Percentiles rank a stretch among this genome's conserved stretches.
phyloP scores from a whole-genome alignment of 2,797 vertebrate species.

The Clarias laeviceps region DNA sequence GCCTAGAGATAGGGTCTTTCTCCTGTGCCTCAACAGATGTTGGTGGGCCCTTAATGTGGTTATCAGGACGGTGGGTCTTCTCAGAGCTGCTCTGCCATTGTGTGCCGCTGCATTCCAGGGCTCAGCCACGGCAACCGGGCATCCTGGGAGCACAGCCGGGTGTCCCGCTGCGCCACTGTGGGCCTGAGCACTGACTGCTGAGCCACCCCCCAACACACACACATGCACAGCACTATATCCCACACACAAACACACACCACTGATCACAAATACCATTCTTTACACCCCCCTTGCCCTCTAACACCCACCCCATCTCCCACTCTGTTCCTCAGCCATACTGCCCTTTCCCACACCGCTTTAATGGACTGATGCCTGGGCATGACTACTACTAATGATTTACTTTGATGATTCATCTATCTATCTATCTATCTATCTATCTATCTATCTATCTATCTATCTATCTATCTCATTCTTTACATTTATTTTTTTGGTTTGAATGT shows the following conservation, averaged over 20 bases:
- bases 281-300: slow-evolving; percentile 60
- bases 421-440: slow-evolving; percentile 9
- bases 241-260: slow-evolving; percentile 56
- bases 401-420: not conserved
- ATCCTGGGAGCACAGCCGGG: slow-evolving; percentile 75
- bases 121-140: slow-evolving; percentile 88
- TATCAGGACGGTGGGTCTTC: slow-evolving; percentile 94
- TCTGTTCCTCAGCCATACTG: slow-evolving; percentile 60
- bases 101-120: slow-evolving; percentile 84
- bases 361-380: slow-evolving; percentile 45
- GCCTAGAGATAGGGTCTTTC: slow-evolving; percentile 89
- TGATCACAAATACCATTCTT: slow-evolving; percentile 64
- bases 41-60: slow-evolving; percentile 96
- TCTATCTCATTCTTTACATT: not conserved
- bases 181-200: slow-evolving; percentile 76
- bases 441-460: slow-evolving; percentile 13
- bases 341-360: slow-evolving; percentile 61
- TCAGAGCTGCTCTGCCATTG: slow-evolving; percentile 86
- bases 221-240: slow-evolving; percentile 50
- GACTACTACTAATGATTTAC: slow-evolving; percentile 17
- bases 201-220: slow-evolving; percentile 57
- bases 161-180: slow-evolving; percentile 79
- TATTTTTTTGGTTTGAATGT: too few relatives aligned
- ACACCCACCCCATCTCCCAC: slow-evolving; percentile 65
- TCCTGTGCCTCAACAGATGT: slow-evolving; percentile 93